Evolutionary conservation across 2,888 invertebrate species (phyloP).

Genomic region (Anaspis maculata): DNA sequence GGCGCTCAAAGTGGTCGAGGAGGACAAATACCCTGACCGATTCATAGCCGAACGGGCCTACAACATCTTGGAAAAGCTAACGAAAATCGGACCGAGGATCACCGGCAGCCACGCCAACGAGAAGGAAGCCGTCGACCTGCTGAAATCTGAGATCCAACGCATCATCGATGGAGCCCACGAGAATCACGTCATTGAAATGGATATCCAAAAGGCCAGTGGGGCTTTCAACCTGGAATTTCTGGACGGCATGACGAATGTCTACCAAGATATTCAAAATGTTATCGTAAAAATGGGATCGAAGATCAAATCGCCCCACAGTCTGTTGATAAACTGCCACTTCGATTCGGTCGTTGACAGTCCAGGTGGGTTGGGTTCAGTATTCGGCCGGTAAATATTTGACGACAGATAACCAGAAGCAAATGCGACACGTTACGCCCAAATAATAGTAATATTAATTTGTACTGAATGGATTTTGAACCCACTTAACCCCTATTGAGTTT

Average conservation of each 20-base stretch:
- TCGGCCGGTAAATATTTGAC: not conserved
- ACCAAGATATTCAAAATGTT: constrained; percentile 59
- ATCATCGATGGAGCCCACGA: constrained; percentile 43
- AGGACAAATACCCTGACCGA: constrained; percentile 36
- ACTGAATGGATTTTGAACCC: constrained; percentile 6
- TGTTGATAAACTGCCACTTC: constrained; percentile 71
- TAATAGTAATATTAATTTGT: too few species aligned
- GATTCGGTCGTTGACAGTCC: constrained; percentile 67
- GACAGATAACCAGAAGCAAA: too few species aligned
- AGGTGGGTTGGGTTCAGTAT: constrained; percentile 48
- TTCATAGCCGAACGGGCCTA: constrained; percentile 60
- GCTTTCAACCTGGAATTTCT: constrained; percentile 61
- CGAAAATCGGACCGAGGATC: constrained; percentile 53
- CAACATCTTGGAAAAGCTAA: constrained; percentile 54
- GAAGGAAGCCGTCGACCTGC: constrained; percentile 47
- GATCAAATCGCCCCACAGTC: constrained; percentile 47
- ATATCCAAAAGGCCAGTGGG: constrained; percentile 57
- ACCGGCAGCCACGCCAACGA: constrained; percentile 64
- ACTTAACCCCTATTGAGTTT: constrained; percentile 9
- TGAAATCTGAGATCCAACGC: constrained; percentile 41
- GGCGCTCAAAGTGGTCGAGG: constrained; percentile 43
- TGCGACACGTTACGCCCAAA: too few species aligned
- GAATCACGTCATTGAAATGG: constrained; percentile 45
- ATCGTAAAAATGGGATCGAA: constrained; percentile 56
- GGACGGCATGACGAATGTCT: constrained; percentile 65